phyloP scores from a whole-genome alignment of 2,797 vertebrate species.

The Urophycis tenuis region DNA sequence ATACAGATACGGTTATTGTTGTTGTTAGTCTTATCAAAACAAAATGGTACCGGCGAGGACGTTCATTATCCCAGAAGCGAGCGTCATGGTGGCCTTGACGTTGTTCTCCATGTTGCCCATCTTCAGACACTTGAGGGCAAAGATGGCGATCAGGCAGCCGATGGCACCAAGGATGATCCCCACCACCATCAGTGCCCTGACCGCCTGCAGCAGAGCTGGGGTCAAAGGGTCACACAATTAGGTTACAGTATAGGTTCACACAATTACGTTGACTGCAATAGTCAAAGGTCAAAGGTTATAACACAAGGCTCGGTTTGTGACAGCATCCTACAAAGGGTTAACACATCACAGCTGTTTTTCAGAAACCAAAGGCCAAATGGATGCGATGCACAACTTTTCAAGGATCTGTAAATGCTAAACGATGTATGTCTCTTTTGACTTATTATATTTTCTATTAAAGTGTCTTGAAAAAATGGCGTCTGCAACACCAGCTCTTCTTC shows the following conservation, averaged over 20 bases:
- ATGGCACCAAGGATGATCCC: slow-evolving; percentile 78
- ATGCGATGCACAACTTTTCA: too few species aligned
- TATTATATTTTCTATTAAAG: too few species aligned
- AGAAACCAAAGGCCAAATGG: not conserved
- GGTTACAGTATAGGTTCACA: not conserved
- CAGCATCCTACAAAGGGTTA: not conserved
- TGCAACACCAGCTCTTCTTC: too few species aligned
- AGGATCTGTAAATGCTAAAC: too few species aligned
- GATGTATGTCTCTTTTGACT: too few species aligned
- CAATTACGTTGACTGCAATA: too few species aligned
- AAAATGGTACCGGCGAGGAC: slow-evolving; percentile 73
- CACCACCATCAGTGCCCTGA: slow-evolving; percentile 85
- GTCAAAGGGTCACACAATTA: not conserved
- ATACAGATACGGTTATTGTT: not conserved
- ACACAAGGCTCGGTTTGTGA: not conserved
- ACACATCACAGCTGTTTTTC: not conserved
- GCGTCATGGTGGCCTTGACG: slow-evolving; percentile 85
- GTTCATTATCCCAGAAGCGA: slow-evolving; percentile 81
- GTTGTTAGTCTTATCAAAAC: not conserved
- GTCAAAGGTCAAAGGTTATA: not conserved
- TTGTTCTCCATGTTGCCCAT: slow-evolving; percentile 84
- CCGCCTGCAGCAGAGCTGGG: slow-evolving; percentile 83
- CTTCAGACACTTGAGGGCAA: slow-evolving; percentile 83
- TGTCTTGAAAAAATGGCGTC: too few species aligned
- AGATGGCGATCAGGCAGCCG: slow-evolving; percentile 75